These are phyloP conservation scores for Lamproptera curius DNA, from an alignment of 2,888 invertebrate genomes.

Conservation along the genomic window DNA sequence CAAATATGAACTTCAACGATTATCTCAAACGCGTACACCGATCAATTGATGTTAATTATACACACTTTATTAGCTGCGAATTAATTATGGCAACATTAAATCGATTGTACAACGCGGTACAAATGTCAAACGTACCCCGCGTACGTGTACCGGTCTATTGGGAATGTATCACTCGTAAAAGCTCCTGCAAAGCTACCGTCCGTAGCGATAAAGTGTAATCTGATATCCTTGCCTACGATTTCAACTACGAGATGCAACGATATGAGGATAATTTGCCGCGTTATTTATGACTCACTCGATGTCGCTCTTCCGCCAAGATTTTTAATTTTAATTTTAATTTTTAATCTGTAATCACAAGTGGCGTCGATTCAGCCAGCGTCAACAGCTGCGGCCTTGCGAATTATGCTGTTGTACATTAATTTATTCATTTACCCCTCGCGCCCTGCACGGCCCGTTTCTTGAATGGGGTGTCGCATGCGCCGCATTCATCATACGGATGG, in stretches of 20 bases:
- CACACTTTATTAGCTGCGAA: too few relatives aligned
- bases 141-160: constrained; percentile 40
- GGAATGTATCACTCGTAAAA: constrained; percentile 59
- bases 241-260: constrained; percentile 60
- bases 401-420: constrained; percentile 56
- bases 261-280: constrained; percentile 57
- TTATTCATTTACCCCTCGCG: constrained; percentile 75
- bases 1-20: neutral
- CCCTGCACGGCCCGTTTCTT: constrained; percentile 52
- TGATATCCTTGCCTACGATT: constrained; percentile 61
- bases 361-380: too few relatives aligned
- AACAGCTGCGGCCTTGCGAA: constrained; percentile 61
- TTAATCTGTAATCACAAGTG: constrained; percentile 26
- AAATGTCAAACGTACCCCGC: constrained; percentile 1
- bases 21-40: too few relatives aligned
- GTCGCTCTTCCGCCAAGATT: constrained; percentile 19
- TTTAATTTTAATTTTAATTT: constrained; percentile 4
- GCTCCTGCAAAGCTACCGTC: constrained; percentile 54
- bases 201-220: constrained; percentile 69
- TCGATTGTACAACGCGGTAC: constrained; percentile 5
- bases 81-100: constrained; percentile 9
- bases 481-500: constrained; percentile 57
- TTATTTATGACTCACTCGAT: constrained; percentile 53
- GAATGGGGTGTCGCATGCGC: constrained; percentile 53
- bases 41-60: too few relatives aligned